Evolutionary conservation across 2,888 invertebrate genomes (phyloP), one percentile per base, ranked within the genome.

Genomic region (Eulithis testata): DNA sequence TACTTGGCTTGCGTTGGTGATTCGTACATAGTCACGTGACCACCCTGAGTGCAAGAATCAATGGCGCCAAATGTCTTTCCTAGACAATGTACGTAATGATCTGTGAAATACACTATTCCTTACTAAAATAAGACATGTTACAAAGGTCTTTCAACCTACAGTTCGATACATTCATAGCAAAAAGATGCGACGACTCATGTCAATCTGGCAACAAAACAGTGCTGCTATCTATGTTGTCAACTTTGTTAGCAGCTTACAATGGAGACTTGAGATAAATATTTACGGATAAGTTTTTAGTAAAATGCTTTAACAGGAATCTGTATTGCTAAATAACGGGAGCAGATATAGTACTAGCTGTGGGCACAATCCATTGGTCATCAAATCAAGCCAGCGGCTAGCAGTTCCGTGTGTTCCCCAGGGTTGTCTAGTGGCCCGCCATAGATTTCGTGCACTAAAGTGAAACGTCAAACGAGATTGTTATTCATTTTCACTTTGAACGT

Each of bases 221-320:
- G 94, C 94, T 95, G 96, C 96, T 96, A 95, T 95, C 96, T 96
- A 94, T 95, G 95, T 95, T 96, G 96, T 96, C 96, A 96, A 96
- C 95, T 95, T 90, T 90, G 89, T 88, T 89, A 89, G 87, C 86
- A 90, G 87, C 83, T 76, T 84, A 78, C 94, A 94, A 94, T 94
- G 95, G 94, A 94, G 94, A 94, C 93, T 94, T 92, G 93, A 91
- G 93, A 94, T 94, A 94, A 94, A 94, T 93, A 94, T 93, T 94
- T 93, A 94, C 94, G 92, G 91, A 90, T 90, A 91, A 81, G 72
- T 81, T 52, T 3, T 72, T 12, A 66, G 77, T 60, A 81, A 75
- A 93, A 94, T 94, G 91, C 87, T 77, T 73, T 75, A 80, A 72
- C 74, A 73, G 71, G 69, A 72, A 72, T 76, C 60, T 65, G 71